phyloP scores from a whole-genome alignment of 2,797 vertebrate species.

The Calcarius lapponicus region DNA sequence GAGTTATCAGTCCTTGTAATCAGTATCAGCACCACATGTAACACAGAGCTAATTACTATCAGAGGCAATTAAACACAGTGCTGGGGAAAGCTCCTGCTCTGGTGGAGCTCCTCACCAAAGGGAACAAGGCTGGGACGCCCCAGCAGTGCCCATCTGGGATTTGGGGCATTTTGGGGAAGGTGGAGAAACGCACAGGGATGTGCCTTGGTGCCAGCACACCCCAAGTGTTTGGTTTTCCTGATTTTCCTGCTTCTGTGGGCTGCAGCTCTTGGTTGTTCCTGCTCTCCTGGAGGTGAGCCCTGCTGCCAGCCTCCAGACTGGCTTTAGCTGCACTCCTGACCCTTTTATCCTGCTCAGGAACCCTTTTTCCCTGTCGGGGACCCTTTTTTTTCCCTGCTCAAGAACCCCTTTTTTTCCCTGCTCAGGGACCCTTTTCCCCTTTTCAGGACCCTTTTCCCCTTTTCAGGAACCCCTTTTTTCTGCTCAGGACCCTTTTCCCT shows the following conservation, averaged over 20 bases:
- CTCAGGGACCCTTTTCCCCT: background rate
- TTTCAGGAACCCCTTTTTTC: too few species aligned
- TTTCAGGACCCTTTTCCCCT: background rate
- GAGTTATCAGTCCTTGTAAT: conserved; percentile 66
- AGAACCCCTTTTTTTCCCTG: background rate
- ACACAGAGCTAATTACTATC: conserved; percentile 64
- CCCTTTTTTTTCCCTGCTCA: background rate
- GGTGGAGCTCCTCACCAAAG: too few species aligned
- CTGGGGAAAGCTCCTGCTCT: background rate
- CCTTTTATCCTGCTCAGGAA: background rate
- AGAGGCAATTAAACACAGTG: background rate
- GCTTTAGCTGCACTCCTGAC: background rate
- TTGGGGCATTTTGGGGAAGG: too few species aligned
- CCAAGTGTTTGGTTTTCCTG: rapidly evolving
- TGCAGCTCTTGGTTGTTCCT: background rate
- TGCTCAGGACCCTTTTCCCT: too few species aligned
- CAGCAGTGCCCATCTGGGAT: background rate
- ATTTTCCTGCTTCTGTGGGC: background rate
- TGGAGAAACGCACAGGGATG: too few species aligned
- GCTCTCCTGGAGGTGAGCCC: background rate
- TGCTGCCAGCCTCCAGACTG: background rate
- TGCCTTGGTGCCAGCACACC: background rate
- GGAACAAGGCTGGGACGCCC: background rate
- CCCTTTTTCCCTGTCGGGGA: background rate
- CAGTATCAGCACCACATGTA: conserved; percentile 48